These are phyloP conservation scores for Mesorhabditis belari DNA, from an alignment of 2,888 invertebrate species.

Conservation along the genomic window DNA sequence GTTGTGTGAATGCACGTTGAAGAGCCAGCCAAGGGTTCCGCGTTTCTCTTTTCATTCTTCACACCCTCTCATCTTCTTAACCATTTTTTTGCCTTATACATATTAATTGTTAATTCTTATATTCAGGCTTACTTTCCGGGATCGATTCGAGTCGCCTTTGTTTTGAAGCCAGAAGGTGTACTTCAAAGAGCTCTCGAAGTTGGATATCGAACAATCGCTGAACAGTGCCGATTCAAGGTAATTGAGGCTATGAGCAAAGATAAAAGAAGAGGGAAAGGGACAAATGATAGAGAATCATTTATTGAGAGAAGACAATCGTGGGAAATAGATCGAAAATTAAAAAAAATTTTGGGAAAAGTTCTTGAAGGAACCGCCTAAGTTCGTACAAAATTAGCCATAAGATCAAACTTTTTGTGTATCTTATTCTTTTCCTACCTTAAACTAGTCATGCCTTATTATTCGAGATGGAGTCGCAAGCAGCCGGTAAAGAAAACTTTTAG, in stretches of 20 bases:
- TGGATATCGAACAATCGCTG: constrained; percentile 60
- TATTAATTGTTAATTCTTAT: background rate
- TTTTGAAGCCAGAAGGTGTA: constrained; percentile 76
- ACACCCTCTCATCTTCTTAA: background rate
- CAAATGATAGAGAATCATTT: too few species aligned
- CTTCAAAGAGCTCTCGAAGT: constrained; percentile 93
- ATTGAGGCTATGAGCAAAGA: too few species aligned
- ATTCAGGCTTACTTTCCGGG: constrained; percentile 48
- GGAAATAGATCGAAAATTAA: too few species aligned
- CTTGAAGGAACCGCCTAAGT: background rate
- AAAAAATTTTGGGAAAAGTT: background rate
- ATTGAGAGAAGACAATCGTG: too few species aligned
- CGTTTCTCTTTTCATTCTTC: constrained; percentile 1
- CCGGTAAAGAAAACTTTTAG: too few species aligned
- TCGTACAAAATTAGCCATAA: background rate
- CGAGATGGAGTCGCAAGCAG: too few species aligned
- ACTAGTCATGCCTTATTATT: background rate
- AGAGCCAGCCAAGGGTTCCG: too few species aligned
- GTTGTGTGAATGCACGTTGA: constrained; percentile 3
- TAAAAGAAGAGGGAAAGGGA: too few species aligned
- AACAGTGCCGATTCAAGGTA: constrained; percentile 46
- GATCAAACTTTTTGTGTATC: background rate
- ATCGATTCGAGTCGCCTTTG: constrained; percentile 36
- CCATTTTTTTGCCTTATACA: background rate
- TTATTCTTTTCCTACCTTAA: background rate